Evolutionary conservation across 2,113 vertebrate genomes (phyloP).

Genomic region (Ovis canadensis): DNA sequence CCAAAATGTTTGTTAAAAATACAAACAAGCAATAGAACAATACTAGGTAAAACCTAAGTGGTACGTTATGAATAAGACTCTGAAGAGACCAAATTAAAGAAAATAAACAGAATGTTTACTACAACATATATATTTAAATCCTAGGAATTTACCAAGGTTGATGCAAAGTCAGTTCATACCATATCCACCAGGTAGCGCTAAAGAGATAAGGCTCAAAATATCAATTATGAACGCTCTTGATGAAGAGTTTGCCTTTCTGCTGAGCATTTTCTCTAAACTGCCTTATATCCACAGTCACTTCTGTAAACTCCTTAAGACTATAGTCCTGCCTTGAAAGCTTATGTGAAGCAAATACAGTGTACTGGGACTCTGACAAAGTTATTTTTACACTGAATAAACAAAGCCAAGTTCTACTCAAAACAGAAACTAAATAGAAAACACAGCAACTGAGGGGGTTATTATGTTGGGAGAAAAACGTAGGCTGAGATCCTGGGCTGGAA

Average conservation of each 20-base stretch:
- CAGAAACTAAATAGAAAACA: background rate
- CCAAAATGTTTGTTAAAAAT: background rate
- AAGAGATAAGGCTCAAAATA: background rate
- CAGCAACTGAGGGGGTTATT: background rate
- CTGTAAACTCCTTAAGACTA: background rate
- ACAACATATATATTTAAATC: background rate
- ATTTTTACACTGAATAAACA: background rate
- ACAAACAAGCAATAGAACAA: background rate
- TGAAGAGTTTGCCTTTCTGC: background rate
- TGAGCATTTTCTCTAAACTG: background rate
- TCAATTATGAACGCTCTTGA: background rate
- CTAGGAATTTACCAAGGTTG: background rate
- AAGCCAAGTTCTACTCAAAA: background rate
- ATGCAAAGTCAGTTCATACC: background rate
- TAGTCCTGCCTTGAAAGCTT: background rate
- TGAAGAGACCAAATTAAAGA: background rate
- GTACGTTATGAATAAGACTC: background rate
- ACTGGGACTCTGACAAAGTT: background rate
- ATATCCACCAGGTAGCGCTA: background rate
- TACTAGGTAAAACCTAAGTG: background rate
- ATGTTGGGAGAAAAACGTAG: background rate
- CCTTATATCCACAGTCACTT: background rate
- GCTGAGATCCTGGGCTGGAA: background rate
- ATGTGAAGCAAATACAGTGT: background rate
- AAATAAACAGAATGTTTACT: background rate